Conservation (phyloP, 2,113 vertebrate species). For the Salvator merianae region DNA sequence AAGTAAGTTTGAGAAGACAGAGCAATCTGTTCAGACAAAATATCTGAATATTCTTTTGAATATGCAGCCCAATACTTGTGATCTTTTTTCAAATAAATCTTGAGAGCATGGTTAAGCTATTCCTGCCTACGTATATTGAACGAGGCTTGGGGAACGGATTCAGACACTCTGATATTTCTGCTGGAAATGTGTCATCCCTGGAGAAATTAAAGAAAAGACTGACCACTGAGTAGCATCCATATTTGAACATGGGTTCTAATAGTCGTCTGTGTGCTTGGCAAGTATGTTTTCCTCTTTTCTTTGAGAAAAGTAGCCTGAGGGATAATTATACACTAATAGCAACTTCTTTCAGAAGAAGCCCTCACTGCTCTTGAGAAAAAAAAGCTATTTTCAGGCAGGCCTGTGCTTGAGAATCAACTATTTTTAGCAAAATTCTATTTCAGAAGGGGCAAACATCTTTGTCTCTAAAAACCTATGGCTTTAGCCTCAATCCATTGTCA, state of each 20-base stretch:
- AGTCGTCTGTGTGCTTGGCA: slow-evolving; percentile 56
- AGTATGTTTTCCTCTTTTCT: not conserved
- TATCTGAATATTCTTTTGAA: too few relatives aligned
- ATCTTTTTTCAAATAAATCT: too few relatives aligned
- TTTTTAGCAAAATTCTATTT: slow-evolving; percentile 73
- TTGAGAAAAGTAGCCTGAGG: slow-evolving; percentile 65
- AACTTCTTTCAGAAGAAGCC: slow-evolving; percentile 70
- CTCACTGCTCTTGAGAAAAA: slow-evolving; percentile 64
- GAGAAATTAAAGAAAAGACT: slow-evolving; percentile 42
- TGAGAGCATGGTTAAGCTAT: too few relatives aligned
- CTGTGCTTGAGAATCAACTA: slow-evolving; percentile 70
- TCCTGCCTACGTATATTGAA: too few relatives aligned
- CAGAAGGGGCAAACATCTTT: slow-evolving; percentile 55
- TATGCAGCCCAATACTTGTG: too few relatives aligned
- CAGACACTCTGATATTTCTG: not conserved
- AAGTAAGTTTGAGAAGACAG: too few relatives aligned
- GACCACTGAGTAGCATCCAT: slow-evolving; percentile 23
- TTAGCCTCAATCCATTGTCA: slow-evolving; percentile 61
- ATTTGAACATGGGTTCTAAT: slow-evolving; percentile 44
- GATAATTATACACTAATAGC: slow-evolving; percentile 73
- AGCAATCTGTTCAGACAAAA: too few relatives aligned
- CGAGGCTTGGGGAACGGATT: not conserved
- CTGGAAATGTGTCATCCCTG: not conserved
- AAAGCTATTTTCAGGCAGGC: slow-evolving; percentile 72
- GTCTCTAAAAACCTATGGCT: slow-evolving; percentile 57